Conservation (phyloP, 2,797 vertebrate genomes). For the Rhyacichthys aspro region DNA sequence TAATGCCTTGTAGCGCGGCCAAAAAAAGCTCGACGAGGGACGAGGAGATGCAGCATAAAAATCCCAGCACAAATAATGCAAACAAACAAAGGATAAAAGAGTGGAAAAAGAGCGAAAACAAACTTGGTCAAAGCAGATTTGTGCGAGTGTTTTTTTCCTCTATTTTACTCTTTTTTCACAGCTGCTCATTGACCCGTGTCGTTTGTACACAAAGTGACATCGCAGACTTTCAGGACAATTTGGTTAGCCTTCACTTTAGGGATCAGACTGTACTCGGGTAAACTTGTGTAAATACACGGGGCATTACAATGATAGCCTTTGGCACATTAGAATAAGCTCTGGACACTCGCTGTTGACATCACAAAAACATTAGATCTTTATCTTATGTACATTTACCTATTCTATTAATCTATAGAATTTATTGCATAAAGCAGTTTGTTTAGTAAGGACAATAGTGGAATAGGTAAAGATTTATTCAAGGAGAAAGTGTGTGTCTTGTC, state of each 20-base stretch:
- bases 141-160: not conserved
- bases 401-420: not conserved
- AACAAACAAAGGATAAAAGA: constrained; percentile 64
- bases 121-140: constrained; percentile 53
- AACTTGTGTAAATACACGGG: constrained; percentile 43
- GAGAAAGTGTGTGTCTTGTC: constrained; percentile 47
- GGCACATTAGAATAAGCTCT: constrained; percentile 56
- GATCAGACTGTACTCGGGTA: constrained; percentile 51
- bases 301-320: constrained; percentile 67
- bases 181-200: constrained; percentile 58
- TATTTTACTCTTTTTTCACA: not conserved
- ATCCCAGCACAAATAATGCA: constrained; percentile 61
- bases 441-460: not conserved
- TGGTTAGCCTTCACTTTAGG: constrained; percentile 60
- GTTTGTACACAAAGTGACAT: constrained; percentile 49
- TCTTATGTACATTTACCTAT: constrained; percentile 13
- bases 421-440: not conserved
- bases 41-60: constrained; percentile 37
- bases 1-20: constrained; percentile 59
- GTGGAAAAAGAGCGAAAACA: constrained; percentile 39
- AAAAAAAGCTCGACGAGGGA: constrained; percentile 48
- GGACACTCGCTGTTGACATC: constrained; percentile 36
- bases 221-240: constrained; percentile 33
- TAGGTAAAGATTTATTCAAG: constrained; percentile 30
- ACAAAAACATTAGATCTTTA: constrained; percentile 37